Evolutionary conservation across 1,140 invertebrate genomes (phyloP).

Genomic region (Lepidostoma basale): DNA sequence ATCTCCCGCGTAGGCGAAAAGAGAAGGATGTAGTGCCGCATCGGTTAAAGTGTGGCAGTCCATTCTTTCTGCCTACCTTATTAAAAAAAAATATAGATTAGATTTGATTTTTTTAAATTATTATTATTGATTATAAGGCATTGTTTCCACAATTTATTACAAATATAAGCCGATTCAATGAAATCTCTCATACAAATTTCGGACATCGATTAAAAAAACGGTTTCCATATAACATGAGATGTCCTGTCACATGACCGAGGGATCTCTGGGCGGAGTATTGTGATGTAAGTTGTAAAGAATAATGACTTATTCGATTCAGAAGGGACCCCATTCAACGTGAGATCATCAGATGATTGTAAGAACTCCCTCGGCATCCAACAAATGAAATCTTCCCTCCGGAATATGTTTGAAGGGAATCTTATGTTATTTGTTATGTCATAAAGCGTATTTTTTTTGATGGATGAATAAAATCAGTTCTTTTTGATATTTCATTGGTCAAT

Average conservation of each 20-base stretch:
- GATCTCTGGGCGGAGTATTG: slow-evolving; percentile 29
- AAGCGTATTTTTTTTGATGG: no score
- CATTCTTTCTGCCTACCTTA: no score
- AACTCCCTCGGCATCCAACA: background rate
- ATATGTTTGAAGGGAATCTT: background rate
- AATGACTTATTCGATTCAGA: slow-evolving; percentile 17
- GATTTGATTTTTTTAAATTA: background rate
- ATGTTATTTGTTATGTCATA: background rate
- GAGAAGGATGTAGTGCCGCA: no score
- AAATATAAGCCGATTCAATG: background rate
- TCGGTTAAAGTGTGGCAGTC: no score
- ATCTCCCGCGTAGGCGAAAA: no score
- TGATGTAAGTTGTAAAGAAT: slow-evolving; percentile 15
- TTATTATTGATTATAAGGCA: no score
- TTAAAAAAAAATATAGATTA: background rate
- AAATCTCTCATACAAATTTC: background rate
- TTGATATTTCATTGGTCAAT: no score
- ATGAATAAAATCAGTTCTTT: no score
- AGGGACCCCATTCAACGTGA: slow-evolving; percentile 13
- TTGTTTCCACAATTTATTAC: no score
- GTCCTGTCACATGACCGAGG: slow-evolving; percentile 7
- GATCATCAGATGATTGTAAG: background rate
- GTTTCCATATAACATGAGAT: background rate
- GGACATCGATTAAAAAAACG: background rate
- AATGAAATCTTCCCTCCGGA: background rate